Percentiles rank a stretch among this genome's conserved stretches.
phyloP scores from a whole-genome alignment of 1,140 invertebrate species.

The Lucilia sericata region DNA sequence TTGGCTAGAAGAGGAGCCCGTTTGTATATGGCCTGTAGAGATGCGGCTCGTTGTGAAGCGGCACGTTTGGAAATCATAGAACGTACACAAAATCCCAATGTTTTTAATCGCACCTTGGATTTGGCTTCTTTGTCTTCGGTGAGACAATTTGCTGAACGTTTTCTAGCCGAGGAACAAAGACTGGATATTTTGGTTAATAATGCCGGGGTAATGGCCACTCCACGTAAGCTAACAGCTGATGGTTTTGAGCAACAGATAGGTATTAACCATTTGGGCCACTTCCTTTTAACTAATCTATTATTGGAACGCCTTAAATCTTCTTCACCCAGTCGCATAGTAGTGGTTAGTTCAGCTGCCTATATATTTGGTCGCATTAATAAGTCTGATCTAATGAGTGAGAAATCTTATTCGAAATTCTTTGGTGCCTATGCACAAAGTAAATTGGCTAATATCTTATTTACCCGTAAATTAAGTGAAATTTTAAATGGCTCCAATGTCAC shows the following conservation, averaged over 20 bases:
- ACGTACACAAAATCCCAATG: conserved; percentile 68
- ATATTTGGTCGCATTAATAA: conserved; percentile 76
- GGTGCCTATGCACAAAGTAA: conserved; percentile 79
- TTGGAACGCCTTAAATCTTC: conserved; percentile 72
- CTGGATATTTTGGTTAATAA: conserved; percentile 92
- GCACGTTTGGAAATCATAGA: conserved; percentile 69
- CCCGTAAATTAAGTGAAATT: conserved; percentile 72
- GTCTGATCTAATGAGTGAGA: conserved; percentile 76
- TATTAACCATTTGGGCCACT: conserved; percentile 86
- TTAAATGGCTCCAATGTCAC: conserved; percentile 74
- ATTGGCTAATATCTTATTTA: conserved; percentile 81
- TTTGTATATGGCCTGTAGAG: conserved; percentile 89
- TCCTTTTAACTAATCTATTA: conserved; percentile 84
- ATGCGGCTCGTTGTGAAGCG: conserved; percentile 79
- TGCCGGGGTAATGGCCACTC: conserved; percentile 85
- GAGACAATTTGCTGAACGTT: conserved; percentile 62
- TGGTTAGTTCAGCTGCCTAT: conserved; percentile 62
- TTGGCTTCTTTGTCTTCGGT: conserved; percentile 81
- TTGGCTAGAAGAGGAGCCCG: conserved; percentile 80
- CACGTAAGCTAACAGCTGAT: conserved; percentile 76
- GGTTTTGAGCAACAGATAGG: conserved; percentile 85
- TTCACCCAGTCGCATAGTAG: conserved; percentile 70
- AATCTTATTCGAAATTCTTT: conserved; percentile 71
- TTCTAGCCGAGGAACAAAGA: conserved; percentile 72
- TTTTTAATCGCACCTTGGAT: conserved; percentile 79